Conservation (phyloP, 2,888 invertebrate genomes). For the Spodoptera exigua region DNA sequence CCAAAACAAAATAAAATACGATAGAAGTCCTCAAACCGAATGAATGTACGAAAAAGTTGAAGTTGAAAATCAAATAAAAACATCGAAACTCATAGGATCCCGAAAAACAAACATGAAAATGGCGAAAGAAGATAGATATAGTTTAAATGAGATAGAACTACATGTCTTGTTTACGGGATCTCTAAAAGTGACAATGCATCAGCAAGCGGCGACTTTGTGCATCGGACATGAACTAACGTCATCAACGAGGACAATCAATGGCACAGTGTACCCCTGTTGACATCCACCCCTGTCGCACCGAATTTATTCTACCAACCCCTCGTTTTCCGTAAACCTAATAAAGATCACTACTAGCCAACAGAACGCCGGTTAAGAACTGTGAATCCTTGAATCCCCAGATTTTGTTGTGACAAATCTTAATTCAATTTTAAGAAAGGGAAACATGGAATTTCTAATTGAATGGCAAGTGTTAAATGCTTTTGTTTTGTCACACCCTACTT, state of each 20-base stretch:
- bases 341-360: constrained; percentile 75
- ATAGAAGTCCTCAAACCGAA: constrained; percentile 6
- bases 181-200: constrained; percentile 68
- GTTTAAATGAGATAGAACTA: constrained; percentile 27
- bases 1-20: constrained; percentile 31
- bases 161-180: constrained; percentile 66
- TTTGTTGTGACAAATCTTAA: constrained; percentile 74
- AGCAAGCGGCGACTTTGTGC: constrained; percentile 73
- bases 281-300: constrained; percentile 70
- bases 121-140: constrained; percentile 47
- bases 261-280: constrained; percentile 67
- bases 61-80: constrained; percentile 46
- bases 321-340: constrained; percentile 76
- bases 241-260: constrained; percentile 75
- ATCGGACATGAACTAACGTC: constrained; percentile 77
- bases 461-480: constrained; percentile 39
- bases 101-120: constrained; percentile 52
- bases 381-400: constrained; percentile 65
- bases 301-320: constrained; percentile 75
- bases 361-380: constrained; percentile 70
- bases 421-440: constrained; percentile 76
- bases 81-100: constrained; percentile 38
- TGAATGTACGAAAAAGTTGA: constrained; percentile 29
- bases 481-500: constrained; percentile 26
- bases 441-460: constrained; percentile 66